Percentiles rank a stretch among this genome's conserved stretches.
Evolutionary conservation across 1,140 invertebrate genomes (phyloP).

Genomic region (Vanessa atalanta): DNA sequence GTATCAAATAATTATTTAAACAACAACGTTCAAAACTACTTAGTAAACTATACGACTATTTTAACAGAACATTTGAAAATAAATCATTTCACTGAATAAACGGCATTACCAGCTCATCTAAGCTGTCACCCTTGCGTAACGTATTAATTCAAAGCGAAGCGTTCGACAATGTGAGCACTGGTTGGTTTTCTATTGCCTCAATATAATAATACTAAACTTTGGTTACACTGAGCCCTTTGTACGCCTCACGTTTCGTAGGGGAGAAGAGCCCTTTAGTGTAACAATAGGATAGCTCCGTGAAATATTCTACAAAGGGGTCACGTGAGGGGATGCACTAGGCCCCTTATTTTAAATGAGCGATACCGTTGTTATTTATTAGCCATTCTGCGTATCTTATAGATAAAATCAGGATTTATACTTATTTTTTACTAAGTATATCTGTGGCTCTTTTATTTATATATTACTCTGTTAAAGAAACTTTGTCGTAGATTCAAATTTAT

Average conservation of each 20-base stretch:
- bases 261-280: conserved; percentile 48
- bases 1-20: neutral
- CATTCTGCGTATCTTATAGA: conserved; percentile 46
- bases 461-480: too few species aligned
- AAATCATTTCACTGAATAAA: conserved; percentile 27
- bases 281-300: conserved; percentile 50
- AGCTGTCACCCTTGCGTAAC: conserved; percentile 49
- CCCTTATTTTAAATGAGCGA: conserved; percentile 42
- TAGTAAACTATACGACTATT: neutral
- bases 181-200: conserved; percentile 46
- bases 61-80: neutral
- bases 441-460: neutral
- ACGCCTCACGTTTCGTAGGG: conserved; percentile 56
- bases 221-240: conserved; percentile 59
- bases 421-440: neutral
- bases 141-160: conserved; percentile 47
- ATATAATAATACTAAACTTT: conserved; percentile 54
- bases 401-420: conserved; percentile 16
- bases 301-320: conserved; percentile 50
- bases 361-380: conserved; percentile 56
- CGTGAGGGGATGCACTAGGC: conserved; percentile 41
- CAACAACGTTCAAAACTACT: neutral
- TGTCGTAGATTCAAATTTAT: too few species aligned
- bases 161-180: conserved; percentile 45
- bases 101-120: conserved; percentile 46